Percentiles rank a stretch among this genome's conserved stretches.
Conservation (phyloP, 2,113 vertebrate species). For the Mixornis gularis region DNA sequence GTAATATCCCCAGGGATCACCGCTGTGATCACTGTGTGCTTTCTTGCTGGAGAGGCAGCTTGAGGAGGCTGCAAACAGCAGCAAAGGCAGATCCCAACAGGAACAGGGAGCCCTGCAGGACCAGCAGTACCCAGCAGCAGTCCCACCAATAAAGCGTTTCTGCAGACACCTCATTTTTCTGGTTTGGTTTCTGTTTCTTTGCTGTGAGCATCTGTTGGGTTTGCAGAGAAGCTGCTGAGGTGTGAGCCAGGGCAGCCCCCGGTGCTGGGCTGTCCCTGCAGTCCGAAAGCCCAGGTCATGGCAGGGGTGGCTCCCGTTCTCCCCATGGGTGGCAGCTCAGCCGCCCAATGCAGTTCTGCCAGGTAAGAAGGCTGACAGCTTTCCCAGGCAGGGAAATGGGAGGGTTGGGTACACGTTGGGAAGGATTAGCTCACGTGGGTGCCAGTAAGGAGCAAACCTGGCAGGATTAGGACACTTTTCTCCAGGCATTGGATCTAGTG, state of each 20-base stretch:
- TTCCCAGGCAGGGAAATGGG: background rate
- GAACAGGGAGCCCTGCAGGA: background rate
- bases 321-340: background rate
- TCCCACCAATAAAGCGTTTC: background rate
- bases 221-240: background rate
- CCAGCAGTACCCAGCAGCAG: background rate
- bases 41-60: background rate
- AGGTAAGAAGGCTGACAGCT: background rate
- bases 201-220: background rate
- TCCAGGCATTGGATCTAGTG: background rate
- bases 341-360: accelerated
- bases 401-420: background rate
- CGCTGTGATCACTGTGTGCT: background rate
- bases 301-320: background rate
- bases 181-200: slow-evolving; percentile 13
- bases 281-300: background rate
- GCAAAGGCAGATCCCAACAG: background rate
- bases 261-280: background rate
- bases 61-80: background rate
- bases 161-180: background rate
- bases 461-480: background rate
- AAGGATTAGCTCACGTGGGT: background rate
- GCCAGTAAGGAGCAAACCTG: background rate
- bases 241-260: background rate
- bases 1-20: background rate